Evolutionary conservation across 2,888 invertebrate species (phyloP), one percentile per base, ranked within the genome.

Genomic region (Chesias legatella): DNA sequence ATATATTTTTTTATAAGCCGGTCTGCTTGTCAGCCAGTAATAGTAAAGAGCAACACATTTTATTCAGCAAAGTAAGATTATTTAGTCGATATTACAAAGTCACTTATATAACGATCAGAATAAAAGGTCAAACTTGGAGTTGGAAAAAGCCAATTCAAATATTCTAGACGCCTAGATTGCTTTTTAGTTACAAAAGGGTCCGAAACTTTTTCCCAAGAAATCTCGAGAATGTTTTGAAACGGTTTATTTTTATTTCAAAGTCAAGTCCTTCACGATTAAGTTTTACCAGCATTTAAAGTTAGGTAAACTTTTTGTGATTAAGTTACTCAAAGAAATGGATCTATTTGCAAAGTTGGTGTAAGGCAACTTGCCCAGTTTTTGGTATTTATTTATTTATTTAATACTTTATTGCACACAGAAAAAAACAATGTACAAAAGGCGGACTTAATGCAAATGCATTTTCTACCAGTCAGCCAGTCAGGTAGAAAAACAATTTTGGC

Each of bases 241-340:
- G 52, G 56, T 67, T 68, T 66, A 65, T 65, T 66, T 68, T 67
- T 61, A 68, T 68, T 67, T 67, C 57, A 62, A n/a, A n/a, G n/a
- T n/a, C 56, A 63, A 58, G 53, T 58, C 56, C 51, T 38, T 51
- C 39, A 48, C 48, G 66, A 63, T 54, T 46, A 60, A 67, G 59
- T 68, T 59, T 34, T 35, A 35, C 48, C 55, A 58, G 61, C 57
- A 66, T 67, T 65, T 55, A 55, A 64, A 64, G 60, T 65, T 48
- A 49, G 37, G 35, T 42, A 49, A 64, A 61, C 62, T 57, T 63
- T 59, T 57, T 58, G 66, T 61, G 68, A 68, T 68, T 62, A 67
- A 65, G 68, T 68, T 66, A 60, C 60, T 58, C 54, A 63, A 67
- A 59, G 66, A 61, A 65, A 65, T 66, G 63, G 61, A 66, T 67